These are phyloP conservation scores for Syngnathus acus DNA, from an alignment of 2,797 vertebrate genomes.

Conservation along the genomic window DNA sequence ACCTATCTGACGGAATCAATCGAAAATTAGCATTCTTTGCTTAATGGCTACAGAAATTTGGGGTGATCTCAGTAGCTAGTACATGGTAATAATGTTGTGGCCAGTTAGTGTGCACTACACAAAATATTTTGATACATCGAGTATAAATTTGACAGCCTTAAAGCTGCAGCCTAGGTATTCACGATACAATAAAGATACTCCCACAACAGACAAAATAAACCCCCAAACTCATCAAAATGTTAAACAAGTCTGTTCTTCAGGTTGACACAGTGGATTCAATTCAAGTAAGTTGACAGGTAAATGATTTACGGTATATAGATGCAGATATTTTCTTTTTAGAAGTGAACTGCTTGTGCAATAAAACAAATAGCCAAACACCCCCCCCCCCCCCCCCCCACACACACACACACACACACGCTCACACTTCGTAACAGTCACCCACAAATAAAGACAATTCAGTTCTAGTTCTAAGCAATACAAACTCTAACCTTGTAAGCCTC, in stretches of 20 bases:
- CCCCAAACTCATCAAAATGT: background rate
- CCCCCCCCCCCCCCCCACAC: too few species aligned
- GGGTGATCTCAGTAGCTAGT: background rate
- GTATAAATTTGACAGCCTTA: constrained; percentile 5
- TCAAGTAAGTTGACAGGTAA: background rate
- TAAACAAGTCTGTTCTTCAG: background rate
- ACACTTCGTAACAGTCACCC: constrained; percentile 6
- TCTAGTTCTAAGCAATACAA: constrained; percentile 23
- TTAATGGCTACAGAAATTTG: background rate
- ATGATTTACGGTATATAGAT: background rate
- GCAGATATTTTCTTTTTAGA: background rate
- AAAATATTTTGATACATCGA: background rate
- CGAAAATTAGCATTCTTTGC: background rate
- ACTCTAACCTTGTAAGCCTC: constrained; percentile 29
- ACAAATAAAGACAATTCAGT: constrained; percentile 22
- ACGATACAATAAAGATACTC: constrained; percentile 1
- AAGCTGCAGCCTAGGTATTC: background rate
- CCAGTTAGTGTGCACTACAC: background rate
- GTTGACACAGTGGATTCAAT: background rate
- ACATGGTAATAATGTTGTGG: background rate
- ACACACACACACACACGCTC: too few species aligned
- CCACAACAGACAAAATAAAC: background rate
- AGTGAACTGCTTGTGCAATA: background rate
- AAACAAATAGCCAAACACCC: background rate
- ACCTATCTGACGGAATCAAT: background rate